Evolutionary conservation across 2,888 invertebrate species (phyloP).

Genomic region (Orthosia incerta): DNA sequence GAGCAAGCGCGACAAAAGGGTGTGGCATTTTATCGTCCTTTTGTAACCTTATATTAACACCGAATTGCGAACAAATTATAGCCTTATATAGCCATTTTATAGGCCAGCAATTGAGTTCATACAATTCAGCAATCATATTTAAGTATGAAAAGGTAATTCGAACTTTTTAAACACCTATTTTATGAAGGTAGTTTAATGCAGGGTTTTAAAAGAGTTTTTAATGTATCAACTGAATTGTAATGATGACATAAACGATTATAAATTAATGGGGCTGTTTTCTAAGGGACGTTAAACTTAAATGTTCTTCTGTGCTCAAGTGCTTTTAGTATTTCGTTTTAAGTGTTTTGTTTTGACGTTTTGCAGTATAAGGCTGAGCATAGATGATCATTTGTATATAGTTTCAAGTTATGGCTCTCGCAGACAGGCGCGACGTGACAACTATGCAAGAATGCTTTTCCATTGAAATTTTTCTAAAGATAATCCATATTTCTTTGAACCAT

Average conservation of each 20-base stretch:
- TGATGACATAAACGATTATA: slow-evolving; percentile 49
- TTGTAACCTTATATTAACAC: slow-evolving; percentile 57
- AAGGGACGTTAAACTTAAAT: slow-evolving; percentile 39
- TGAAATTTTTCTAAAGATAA: not conserved
- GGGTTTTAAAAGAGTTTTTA: slow-evolving; percentile 37
- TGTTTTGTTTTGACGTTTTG: slow-evolving; percentile 20
- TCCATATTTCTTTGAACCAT: not conserved
- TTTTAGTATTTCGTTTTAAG: slow-evolving; percentile 8
- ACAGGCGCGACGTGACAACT: not conserved
- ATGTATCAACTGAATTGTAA: slow-evolving; percentile 49
- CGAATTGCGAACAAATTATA: slow-evolving; percentile 70
- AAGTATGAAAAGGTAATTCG: slow-evolving; percentile 41
- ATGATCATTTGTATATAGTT: not conserved
- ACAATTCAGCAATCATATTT: slow-evolving; percentile 57
- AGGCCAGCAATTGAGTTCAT: slow-evolving; percentile 56
- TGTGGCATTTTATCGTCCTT: slow-evolving; percentile 60
- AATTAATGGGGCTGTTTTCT: slow-evolving; percentile 38
- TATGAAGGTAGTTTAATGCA: slow-evolving; percentile 22
- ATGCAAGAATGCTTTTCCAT: not conserved
- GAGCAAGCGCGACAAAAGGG: slow-evolving; percentile 50
- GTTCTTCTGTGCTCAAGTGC: slow-evolving; percentile 7
- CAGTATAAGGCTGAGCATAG: not conserved
- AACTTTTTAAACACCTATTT: slow-evolving; percentile 57
- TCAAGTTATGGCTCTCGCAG: not conserved
- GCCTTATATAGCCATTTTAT: slow-evolving; percentile 52